Base-by-base conservation (phyloP, 1,140 invertebrate genomes). In the Polyergus mexicanus region DNA sequence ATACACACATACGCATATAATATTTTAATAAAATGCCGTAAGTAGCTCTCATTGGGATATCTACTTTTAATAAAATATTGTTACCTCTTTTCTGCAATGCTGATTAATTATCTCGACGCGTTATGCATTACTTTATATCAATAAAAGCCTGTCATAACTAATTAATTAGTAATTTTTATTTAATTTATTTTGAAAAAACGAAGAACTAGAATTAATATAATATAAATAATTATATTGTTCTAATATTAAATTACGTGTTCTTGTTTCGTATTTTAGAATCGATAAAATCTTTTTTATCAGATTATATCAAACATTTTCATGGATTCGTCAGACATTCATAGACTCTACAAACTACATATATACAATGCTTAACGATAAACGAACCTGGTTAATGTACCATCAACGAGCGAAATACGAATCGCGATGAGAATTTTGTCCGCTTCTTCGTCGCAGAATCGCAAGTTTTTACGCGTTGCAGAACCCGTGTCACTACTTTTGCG, bases 401-500 rank as follows among this genome's bases (percentile, higher is more conserved):
- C 66, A 81, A 74, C 68, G 54, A 72, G 41, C 25, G 25, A n/a
- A 38, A 19, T 28, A 72, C 22, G 47, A 54, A 81, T 81, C 54
- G 66, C 78, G 66, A 60, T 32, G 77, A 68, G 38, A 56, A 83
- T 83, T 83, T 58, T 44, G 51, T 58, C 16, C 38, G 11, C 19
- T 11, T 47, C 68, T 10, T 60, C 25, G 68, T 58, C 51, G 66
- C 25, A 72, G 13, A 51, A 32, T 68, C 47, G 66, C 32, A 54
- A 65, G 63, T 54, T 81, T 81, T 38, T 38, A 51, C 78, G 56
- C 16, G 78, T 25, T 41, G 54, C 68, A 74, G 56, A 69, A 28
- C 54, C 38, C 84, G 87, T 89, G 87, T 89, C 88, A 89, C 87
- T 89, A 83, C 84, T 89, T 89, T 85, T 77, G 76, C 66, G 87